phyloP scores from a whole-genome alignment of 2,113 vertebrate species.

The Poeciliopsis turrubarensis region DNA sequence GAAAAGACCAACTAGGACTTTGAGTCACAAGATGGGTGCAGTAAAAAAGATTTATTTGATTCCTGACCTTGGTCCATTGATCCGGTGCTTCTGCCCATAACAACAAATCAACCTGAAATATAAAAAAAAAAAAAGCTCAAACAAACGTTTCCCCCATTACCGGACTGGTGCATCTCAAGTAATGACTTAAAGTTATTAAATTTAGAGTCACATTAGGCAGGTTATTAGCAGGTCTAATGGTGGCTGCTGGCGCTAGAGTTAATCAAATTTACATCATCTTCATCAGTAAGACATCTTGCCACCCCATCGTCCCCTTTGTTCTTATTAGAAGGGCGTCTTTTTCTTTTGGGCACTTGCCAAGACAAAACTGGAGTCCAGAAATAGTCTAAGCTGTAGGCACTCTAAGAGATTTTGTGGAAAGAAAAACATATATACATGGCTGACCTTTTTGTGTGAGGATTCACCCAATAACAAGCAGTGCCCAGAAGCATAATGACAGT shows the following conservation, averaged over 20 bases:
- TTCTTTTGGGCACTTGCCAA: slow-evolving; percentile 63
- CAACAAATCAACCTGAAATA: neutral
- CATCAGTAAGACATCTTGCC: slow-evolving; percentile 28
- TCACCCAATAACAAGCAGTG: slow-evolving; percentile 38
- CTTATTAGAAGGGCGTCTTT: slow-evolving; percentile 52
- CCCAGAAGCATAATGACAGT: slow-evolving; percentile 51
- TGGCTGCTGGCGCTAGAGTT: slow-evolving; percentile 29
- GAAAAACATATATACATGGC: slow-evolving; percentile 24
- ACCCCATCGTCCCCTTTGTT: slow-evolving; percentile 35
- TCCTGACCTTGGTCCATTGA: neutral
- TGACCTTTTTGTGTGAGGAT: slow-evolving; percentile 57
- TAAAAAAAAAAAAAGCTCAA: neutral
- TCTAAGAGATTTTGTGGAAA: slow-evolving; percentile 25
- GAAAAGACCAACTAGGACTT: neutral
- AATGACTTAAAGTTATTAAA: neutral
- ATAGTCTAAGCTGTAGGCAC: slow-evolving; percentile 51
- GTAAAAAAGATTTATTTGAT: neutral
- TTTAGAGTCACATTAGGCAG: neutral
- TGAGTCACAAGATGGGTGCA: neutral
- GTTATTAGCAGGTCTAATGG: slow-evolving; percentile 5
- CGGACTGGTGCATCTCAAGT: neutral
- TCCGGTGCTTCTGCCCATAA: neutral
- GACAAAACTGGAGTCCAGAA: slow-evolving; percentile 58
- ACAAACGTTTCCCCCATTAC: neutral
- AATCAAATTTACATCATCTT: slow-evolving; percentile 16